Percentiles rank a stretch among this genome's conserved stretches.
These are phyloP conservation scores for Drosophila meridiana DNA, from an alignment of 2,888 invertebrate genomes.

Conservation along the genomic window DNA sequence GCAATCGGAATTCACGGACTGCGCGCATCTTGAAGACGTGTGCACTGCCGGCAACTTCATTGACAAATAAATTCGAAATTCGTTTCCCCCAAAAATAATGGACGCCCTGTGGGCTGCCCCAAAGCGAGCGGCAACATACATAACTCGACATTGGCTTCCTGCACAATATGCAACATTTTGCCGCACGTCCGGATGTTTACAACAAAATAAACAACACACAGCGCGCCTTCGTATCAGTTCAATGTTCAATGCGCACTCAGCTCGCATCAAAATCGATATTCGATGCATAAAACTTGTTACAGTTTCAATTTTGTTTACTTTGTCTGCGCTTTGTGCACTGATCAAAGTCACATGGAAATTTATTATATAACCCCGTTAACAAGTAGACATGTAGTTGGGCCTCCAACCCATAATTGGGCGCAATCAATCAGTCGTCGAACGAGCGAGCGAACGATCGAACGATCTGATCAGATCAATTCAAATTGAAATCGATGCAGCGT, in stretches of 20 bases:
- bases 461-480: conserved; percentile 51
- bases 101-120: conserved; percentile 64
- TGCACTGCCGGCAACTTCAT: conserved; percentile 75
- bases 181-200: conserved; percentile 80
- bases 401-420: conserved; percentile 64
- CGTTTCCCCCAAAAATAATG: conserved; percentile 52
- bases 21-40: conserved; percentile 53
- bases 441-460: conserved; percentile 20
- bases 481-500: conserved; percentile 65
- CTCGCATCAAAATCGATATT: conserved; percentile 54
- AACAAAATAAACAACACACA: conserved; percentile 72
- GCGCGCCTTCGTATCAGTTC: conserved; percentile 36
- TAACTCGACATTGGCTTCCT: conserved; percentile 69
- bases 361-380: conserved; percentile 73
- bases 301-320: conserved; percentile 70
- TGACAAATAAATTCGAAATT: conserved; percentile 74
- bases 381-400: conserved; percentile 19
- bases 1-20: conserved; percentile 34
- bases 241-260: conserved; percentile 38
- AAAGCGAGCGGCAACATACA: conserved; percentile 24
- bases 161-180: conserved; percentile 80
- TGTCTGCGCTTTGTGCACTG: conserved; percentile 50
- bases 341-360: conserved; percentile 76
- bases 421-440: conserved; percentile 71
- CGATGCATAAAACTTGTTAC: conserved; percentile 65